Evolutionary conservation across 2,888 invertebrate species (phyloP), one percentile per base, ranked within the genome.

Genomic region (Cosmorhoe ocellata): DNA sequence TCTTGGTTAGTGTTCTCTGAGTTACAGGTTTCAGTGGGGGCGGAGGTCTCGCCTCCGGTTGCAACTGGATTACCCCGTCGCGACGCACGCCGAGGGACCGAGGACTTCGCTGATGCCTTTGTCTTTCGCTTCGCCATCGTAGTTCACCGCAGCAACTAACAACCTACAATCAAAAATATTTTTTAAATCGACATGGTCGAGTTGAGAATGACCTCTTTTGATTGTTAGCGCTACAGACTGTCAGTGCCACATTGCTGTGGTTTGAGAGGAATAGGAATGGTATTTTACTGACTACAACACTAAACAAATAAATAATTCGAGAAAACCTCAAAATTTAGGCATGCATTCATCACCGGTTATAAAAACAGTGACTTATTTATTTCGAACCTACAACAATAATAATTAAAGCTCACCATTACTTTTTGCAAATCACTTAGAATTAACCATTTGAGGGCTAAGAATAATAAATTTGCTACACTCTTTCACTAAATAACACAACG

Each of bases 81-180:
- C 14, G 84, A 71, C 12, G 81, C 78, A 26, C 88, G 84, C 39
- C 88, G 74, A 47, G 80, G 66, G 48, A 76, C 76, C 51, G 72
- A 71, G 26, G 79, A 66, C 63, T 77, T 81, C 22, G 77, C 57
- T 52, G 80, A 72, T 66, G 83, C 76, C 76, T 87, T 89, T 27
- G 44, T 48, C 71, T 81, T 85, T 70, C 79, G 80, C 74, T 85
- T 89, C 61, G 87, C 88, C 88, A 88, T 89, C 64, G 67, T 69
- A 52, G 50, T 65, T 50, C 53, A 66, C 47, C 43, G 58, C 64
- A 67, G 62, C 70, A 64, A 69, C 74, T 68, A 75, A 70, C 69
- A 74, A 83, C 74, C 84, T 85, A 72, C 38, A 74, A 80, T 67
- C 64, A 64, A 59, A n/a, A 50, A 63, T 64, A 56, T 63, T 7